Base-by-base conservation (phyloP, 2,113 vertebrate genomes). In the Plectropomus leopardus region DNA sequence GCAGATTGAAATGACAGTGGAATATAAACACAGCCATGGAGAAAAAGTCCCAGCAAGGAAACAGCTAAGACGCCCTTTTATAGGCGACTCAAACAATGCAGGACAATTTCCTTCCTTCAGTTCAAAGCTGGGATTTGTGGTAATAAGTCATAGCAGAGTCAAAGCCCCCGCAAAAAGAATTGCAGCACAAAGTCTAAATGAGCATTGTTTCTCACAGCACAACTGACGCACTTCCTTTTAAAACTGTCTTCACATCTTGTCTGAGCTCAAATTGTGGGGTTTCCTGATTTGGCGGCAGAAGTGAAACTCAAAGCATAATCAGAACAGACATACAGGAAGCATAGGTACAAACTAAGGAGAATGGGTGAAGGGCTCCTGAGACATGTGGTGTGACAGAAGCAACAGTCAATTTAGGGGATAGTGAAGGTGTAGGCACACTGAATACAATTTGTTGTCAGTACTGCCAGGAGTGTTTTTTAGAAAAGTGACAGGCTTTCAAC, bases 241-340 rank as follows among this genome's bases (percentile, higher is more conserved):
- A 55, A 51, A 11, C 68, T 48, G 55, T 61, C 72, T 53, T 69
- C 68, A 55, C 51, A 3, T 32, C 42, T n/a, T 50, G 51, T 75
- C 78, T 59, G 69, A 75, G 78, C 64, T 81, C 78, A 82, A 92
- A 83, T 53, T 86, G 76, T 80, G 77, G 77, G 78, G 58, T 91
- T 94, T 94, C 90, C 94, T 90, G 92, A 79, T 76, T 75, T 51
- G 45, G 24, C 60, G 44, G 74, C 72, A 92, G 89, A 91, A 91
- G 80, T 71, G 66, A 89, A 89, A 91, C 85, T 73, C 84, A 73
- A 61, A 86, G 68, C 66, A 6, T 40, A 67, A 90, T 83, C 67
- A 78, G 70, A 66, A n/a, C 61, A 86, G 80, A 74, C 79, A 28
- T 45, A 78, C 70, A 90, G 89, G 83, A 91, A 84, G 76, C 71